Percentiles rank a stretch among this genome's conserved stretches.
Evolutionary conservation across 2,113 vertebrate species (phyloP).

Genomic region (Oreotrochilus melanogaster): DNA sequence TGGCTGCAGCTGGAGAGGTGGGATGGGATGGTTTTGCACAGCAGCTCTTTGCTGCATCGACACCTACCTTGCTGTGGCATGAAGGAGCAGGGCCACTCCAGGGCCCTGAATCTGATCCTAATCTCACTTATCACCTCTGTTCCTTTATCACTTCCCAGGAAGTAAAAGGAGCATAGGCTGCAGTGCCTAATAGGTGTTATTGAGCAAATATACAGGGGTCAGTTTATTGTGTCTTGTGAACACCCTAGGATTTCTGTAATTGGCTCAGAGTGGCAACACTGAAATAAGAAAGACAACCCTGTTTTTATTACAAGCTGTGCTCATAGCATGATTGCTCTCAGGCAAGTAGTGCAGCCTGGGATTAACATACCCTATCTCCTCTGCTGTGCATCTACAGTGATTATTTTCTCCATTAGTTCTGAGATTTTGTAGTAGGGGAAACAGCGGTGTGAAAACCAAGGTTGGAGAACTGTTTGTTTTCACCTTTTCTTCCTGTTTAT

Average conservation of each 20-base stretch:
- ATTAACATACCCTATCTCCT: background rate
- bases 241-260: background rate
- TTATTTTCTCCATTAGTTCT: background rate
- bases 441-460: background rate
- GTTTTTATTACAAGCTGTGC: background rate
- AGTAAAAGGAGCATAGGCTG: background rate
- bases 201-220: background rate
- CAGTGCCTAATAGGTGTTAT: background rate
- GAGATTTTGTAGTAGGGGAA: background rate
- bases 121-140: background rate
- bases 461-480: background rate
- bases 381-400: background rate
- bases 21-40: rapidly evolving
- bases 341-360: background rate
- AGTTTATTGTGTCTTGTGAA: background rate
- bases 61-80: background rate
- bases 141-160: background rate
- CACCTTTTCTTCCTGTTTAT: background rate
- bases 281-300: background rate
- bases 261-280: background rate
- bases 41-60: background rate
- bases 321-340: background rate
- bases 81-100: background rate
- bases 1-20: background rate
- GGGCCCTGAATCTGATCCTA: background rate